Percentiles rank a stretch among this genome's conserved stretches.
phyloP scores from a whole-genome alignment of 2,113 vertebrate genomes.

The Agapornis roseicollis region DNA sequence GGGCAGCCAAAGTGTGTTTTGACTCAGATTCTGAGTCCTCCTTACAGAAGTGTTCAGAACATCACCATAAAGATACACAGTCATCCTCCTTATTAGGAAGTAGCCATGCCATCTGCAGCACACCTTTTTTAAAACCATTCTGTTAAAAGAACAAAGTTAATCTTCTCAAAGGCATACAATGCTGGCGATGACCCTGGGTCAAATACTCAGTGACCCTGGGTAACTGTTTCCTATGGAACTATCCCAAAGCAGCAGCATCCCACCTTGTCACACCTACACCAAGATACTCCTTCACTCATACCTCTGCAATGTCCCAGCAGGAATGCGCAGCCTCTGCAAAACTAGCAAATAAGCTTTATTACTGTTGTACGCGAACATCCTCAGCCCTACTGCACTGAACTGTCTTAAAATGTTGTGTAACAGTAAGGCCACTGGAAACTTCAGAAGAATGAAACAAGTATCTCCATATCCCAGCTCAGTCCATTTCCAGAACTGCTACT shows the following conservation, averaged over 20 bases:
- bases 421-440: background rate
- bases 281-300: background rate
- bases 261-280: background rate
- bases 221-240: background rate
- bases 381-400: background rate
- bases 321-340: background rate
- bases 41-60: background rate
- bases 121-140: background rate
- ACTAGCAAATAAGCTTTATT: background rate
- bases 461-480: background rate
- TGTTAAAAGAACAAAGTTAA: background rate
- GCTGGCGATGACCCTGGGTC: too few relatives aligned
- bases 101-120: background rate
- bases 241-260: background rate
- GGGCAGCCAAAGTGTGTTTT: background rate
- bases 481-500: background rate
- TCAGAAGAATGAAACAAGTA: background rate
- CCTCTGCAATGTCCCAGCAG: fast-evolving
- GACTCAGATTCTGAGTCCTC: background rate
- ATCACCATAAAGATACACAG: background rate
- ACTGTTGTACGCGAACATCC: background rate
- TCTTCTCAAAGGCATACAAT: background rate
- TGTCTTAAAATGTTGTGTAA: background rate
- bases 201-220: too few relatives aligned
- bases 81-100: background rate